Evolutionary conservation across 2,113 vertebrate genomes (phyloP), one percentile per base, ranked within the genome.

Genomic region (Carassius gibelio): DNA sequence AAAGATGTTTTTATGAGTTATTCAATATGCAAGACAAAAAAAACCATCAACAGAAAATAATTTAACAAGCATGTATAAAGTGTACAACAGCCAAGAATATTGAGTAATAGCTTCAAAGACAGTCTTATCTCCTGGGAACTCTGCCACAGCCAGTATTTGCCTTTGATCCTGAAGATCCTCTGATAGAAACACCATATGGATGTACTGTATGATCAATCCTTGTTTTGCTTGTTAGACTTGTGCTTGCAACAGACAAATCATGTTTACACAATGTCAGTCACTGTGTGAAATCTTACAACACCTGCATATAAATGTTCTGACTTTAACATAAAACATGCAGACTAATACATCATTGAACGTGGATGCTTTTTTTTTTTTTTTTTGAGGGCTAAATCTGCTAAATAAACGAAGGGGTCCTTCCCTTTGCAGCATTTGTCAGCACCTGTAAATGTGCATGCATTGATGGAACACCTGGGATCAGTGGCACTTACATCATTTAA

Each of bases 191-290:
- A 69, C 15, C 50, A 71, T 79, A 71, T 71, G 75, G 75, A 38
- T 79, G 75, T 55, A 55, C 52, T 55, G 52, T 84, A 61, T 45
- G 5, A 68, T 62, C 75, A 57, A 4, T 5, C 14, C 72, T 75
- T 8, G 23, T 75, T 48, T 45, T 64, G 45, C 57, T 77, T 62
- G 59, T 84, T 68, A 66, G 71, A 42, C 57, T 30, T 34, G 57
- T 15, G 62, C 21, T 77, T 45, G 15, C 61, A 34, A 21, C 64
- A 76, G 14, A 50, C 71, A 50, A 45, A 82, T 76, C 10, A 10
- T 4, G 15, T 79, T 79, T 83, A 64, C 64, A 83, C 79, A 81
- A 83, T 48, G 81, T 83, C 85, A 87, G 45, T 1, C 64, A 72
- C 17, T n/a, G 21, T 72, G 34, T 66, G 77, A 34, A 48, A 23